Conservation (phyloP, 2,113 vertebrate genomes). For the Stigmatopora nigra region DNA sequence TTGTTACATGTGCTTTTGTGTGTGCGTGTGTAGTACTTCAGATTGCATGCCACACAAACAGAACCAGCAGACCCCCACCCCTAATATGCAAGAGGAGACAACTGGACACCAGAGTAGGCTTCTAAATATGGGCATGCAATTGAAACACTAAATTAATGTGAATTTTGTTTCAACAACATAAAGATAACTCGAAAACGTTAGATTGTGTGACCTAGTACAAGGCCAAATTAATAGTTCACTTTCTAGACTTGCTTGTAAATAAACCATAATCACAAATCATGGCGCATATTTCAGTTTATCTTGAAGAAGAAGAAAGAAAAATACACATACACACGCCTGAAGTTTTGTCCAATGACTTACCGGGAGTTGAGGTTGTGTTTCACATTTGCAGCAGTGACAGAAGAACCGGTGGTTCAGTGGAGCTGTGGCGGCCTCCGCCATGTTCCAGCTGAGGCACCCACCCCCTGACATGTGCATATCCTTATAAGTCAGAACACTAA, state of each 20-base stretch:
- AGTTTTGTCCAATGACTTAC: conserved; percentile 65
- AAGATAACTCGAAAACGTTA: no score
- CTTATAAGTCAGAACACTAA: conserved; percentile 28
- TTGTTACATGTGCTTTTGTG: no score
- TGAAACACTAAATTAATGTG: conserved; percentile 31
- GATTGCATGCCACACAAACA: conserved; percentile 7
- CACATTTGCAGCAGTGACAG: conserved; percentile 87
- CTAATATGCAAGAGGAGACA: conserved; percentile 38
- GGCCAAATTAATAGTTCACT: background rate
- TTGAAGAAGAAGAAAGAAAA: no score
- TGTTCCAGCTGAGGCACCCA: conserved; percentile 61
- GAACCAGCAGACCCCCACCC: background rate
- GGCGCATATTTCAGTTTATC: background rate
- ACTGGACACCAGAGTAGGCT: conserved; percentile 36
- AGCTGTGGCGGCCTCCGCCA: conserved; percentile 83
- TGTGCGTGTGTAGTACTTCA: background rate
- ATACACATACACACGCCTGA: background rate
- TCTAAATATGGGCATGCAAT: conserved; percentile 57
- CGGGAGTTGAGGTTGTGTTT: conserved; percentile 84
- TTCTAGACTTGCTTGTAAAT: background rate
- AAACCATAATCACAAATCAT: background rate
- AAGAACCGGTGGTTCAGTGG: conserved; percentile 81
- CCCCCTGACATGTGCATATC: conserved; percentile 50
- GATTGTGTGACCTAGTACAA: background rate
- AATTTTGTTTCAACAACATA: background rate